A percentile compares a stretch with the other conserved stretches of the same genome.
Evolutionary conservation across 2,113 vertebrate species (phyloP).

Genomic region (Myrmecobius fasciatus): DNA sequence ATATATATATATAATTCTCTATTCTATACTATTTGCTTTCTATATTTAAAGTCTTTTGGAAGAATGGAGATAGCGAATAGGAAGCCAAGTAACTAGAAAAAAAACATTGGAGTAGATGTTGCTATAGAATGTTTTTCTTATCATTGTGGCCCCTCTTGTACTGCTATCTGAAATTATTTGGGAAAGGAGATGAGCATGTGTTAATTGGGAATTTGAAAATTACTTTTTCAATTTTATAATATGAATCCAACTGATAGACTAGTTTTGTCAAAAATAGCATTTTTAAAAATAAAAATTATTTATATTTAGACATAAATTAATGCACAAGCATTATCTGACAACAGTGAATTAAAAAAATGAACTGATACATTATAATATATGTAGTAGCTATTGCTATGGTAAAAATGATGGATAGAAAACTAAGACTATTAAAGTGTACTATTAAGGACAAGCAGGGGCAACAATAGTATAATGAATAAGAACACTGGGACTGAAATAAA

Average conservation of each 20-base stretch:
- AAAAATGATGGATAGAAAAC: background rate
- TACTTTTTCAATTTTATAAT: background rate
- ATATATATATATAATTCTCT: no score
- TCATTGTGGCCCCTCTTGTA: background rate
- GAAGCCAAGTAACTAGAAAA: background rate
- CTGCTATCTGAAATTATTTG: background rate
- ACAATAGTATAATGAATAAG: background rate
- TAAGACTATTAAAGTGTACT: background rate
- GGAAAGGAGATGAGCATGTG: background rate
- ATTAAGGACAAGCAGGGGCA: background rate
- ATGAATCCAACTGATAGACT: background rate
- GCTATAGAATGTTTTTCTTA: background rate
- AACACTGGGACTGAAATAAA: no score
- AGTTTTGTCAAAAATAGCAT: background rate
- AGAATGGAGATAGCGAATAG: background rate
- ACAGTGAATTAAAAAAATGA: slow-evolving; percentile 68
- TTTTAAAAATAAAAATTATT: no score
- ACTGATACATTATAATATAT: slow-evolving; percentile 46
- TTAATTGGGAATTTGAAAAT: background rate
- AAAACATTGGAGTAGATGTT: background rate
- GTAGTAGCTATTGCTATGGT: slow-evolving; percentile 58
- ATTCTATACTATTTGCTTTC: background rate
- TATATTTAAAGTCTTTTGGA: background rate
- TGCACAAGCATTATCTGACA: background rate
- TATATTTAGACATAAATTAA: background rate